Base-by-base conservation (phyloP, 2,888 invertebrate genomes). In the Rhingia rostrata region DNA sequence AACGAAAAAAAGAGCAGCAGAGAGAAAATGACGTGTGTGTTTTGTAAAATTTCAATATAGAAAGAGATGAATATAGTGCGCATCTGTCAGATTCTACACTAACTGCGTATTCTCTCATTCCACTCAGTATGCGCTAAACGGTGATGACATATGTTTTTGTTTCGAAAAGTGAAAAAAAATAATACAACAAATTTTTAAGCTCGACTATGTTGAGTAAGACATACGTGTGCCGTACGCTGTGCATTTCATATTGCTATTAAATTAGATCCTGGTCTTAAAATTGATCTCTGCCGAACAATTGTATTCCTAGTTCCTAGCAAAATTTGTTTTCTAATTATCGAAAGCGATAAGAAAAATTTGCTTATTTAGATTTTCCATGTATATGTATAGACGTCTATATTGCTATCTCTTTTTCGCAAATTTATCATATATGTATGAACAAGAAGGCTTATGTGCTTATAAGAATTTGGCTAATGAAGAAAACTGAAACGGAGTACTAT, bases 1-100 rank as follows among this genome's bases (percentile, higher is more conserved):
- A 43, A 66, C 37, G 54, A 70, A 69, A 73, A 56, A 72, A 72
- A 81, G 64, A 70, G 32, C 39, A 72, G 37, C 64, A 61, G 70
- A 67, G 51, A 72, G 70, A 56, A 86, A 86, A 80, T 86, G 86
- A 86, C 86, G 86, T 86, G 86, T 86, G 86, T 86, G 83, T 83
- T 83, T 81, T 81, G 64, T 64, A 82, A 85, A 75, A 63, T 75
- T 60, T 79, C 43, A 51, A 51, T 37, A 54, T 58, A 78, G 49
- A 77, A 32, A 30, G 63, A 56, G 64, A 86, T 33, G 7, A 47
- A 22, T 61, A 67, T 63, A 64, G 63, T 80, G 67, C 37, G 54
- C 53, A 7, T 0, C 64, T 72, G 73, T 82, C 77, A 82, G 84
- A 79, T 64, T 60, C 30, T 60, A 43, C 45, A 14, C 56, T 37